phyloP scores from a whole-genome alignment of 2,113 vertebrate species.

The Vidua chalybeata region DNA sequence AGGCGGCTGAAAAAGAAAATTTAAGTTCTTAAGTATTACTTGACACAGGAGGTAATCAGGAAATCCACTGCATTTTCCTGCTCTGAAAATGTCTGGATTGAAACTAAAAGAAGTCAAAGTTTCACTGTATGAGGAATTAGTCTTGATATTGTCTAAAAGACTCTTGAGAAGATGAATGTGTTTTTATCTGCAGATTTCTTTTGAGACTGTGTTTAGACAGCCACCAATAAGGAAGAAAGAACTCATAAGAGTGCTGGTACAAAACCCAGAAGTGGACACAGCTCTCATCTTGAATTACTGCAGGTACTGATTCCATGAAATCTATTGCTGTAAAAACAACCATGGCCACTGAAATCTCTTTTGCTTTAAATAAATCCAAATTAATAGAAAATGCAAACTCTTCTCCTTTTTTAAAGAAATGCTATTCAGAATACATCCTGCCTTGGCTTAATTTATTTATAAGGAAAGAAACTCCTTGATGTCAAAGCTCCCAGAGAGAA shows the following conservation, averaged over 20 bases:
- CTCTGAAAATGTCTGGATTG: neutral
- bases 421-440: neutral
- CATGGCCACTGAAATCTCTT: neutral
- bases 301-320: slow-evolving; percentile 76
- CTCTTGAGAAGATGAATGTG: neutral
- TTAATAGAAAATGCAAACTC: neutral
- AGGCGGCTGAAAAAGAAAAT: neutral
- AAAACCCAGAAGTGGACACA: slow-evolving; percentile 82
- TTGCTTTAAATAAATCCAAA: neutral
- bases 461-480: neutral
- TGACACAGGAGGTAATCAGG: neutral
- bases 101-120: neutral
- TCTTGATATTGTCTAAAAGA: neutral
- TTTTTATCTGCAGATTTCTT: slow-evolving; percentile 85
- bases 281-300: slow-evolving; percentile 87
- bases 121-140: neutral
- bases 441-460: neutral
- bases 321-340: neutral
- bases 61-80: neutral
- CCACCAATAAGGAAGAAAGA: slow-evolving; percentile 83
- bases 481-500: neutral
- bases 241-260: slow-evolving; percentile 84
- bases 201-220: slow-evolving; percentile 90
- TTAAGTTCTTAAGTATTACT: neutral
- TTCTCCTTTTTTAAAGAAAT: neutral